Evolutionary conservation across 2,888 invertebrate species (phyloP).

Genomic region (Phalangium opilio): DNA sequence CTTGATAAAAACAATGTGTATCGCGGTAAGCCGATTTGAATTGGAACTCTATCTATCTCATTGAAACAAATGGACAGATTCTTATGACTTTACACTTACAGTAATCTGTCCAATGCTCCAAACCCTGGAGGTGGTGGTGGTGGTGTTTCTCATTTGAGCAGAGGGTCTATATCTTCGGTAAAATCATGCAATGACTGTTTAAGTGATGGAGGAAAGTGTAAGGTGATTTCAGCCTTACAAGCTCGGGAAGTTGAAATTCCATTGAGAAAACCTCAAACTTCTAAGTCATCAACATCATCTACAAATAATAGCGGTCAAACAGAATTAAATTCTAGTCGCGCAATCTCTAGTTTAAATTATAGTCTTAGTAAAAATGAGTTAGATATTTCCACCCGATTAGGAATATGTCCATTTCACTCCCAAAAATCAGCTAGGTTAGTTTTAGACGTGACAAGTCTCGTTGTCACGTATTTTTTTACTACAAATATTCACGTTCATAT

Average conservation of each 20-base stretch:
- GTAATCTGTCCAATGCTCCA: constrained; percentile 23
- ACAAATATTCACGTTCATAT: background rate
- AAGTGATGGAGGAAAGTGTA: constrained; percentile 5
- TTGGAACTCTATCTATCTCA: too few relatives aligned
- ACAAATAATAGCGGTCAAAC: too few relatives aligned
- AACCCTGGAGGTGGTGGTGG: constrained; percentile 28
- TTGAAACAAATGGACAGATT: too few relatives aligned
- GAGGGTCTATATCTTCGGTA: too few relatives aligned
- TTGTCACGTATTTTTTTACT: constrained; percentile 1
- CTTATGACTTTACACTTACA: constrained; percentile 5
- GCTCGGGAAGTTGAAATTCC: constrained; percentile 2
- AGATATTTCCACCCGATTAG: constrained; percentile 25
- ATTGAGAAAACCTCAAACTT: too few relatives aligned
- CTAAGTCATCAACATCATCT: too few relatives aligned
- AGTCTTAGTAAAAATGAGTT: too few relatives aligned
- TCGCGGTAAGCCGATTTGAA: too few relatives aligned
- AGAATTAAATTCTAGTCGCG: too few relatives aligned
- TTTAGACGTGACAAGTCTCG: background rate
- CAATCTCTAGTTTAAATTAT: too few relatives aligned
- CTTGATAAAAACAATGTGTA: too few relatives aligned
- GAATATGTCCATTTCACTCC: constrained; percentile 34
- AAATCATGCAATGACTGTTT: constrained; percentile 4
- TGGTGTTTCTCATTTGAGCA: too few relatives aligned
- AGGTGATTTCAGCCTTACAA: constrained; percentile 3
- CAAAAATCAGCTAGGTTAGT: constrained; percentile 32